These are phyloP conservation scores for Perdita meconis DNA, from an alignment of 2,888 invertebrate species.

Conservation along the genomic window DNA sequence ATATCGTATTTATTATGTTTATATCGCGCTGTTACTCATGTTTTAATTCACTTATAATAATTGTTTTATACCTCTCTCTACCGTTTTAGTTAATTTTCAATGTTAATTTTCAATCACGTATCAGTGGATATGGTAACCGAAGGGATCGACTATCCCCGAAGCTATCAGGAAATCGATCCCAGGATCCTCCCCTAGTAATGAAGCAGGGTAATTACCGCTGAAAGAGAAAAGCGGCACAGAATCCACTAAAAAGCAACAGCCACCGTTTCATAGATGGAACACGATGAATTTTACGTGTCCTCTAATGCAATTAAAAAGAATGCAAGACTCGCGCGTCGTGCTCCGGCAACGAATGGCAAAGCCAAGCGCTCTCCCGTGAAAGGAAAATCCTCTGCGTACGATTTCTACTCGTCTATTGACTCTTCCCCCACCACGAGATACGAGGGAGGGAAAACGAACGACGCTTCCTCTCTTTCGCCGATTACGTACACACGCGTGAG, in stretches of 20 bases:
- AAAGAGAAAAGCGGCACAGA: background rate
- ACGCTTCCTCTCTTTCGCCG: background rate
- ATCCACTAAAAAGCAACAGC: background rate
- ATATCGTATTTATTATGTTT: no score
- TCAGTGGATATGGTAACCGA: no score
- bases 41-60: no score
- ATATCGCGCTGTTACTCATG: no score
- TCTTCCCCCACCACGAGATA: no score
- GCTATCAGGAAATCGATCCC: background rate
- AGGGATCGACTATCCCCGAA: no score
- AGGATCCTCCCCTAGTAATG: background rate
- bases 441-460: background rate
- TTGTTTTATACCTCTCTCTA: no score
- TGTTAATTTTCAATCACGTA: no score
- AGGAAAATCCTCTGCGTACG: slow-evolving; percentile 1
- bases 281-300: background rate
- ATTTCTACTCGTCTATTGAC: slow-evolving; percentile 22
- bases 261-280: background rate
- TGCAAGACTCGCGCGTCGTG: background rate
- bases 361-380: slow-evolving; percentile 2
- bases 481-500: slow-evolving; percentile 7
- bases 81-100: no score
- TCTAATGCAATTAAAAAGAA: background rate
- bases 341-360: background rate
- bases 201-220: background rate